phyloP scores from a whole-genome alignment of 2,113 vertebrate genomes.

The Serinus canaria region DNA sequence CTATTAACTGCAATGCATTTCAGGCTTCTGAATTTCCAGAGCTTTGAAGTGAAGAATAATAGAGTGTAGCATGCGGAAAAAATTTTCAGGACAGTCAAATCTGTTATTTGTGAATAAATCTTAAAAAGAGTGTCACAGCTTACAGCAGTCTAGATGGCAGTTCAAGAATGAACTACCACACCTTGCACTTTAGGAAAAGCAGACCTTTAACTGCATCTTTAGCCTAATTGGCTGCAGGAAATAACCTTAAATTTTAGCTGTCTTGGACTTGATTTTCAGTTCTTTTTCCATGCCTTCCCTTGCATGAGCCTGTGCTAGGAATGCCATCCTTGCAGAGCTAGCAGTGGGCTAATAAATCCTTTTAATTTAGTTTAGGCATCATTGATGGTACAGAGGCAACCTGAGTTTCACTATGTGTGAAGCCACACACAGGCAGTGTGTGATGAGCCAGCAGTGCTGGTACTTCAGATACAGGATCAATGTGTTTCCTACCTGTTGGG shows the following conservation, averaged over 20 bases:
- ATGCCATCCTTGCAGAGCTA: neutral
- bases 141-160: neutral
- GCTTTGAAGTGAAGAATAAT: slow-evolving; percentile 1
- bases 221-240: neutral
- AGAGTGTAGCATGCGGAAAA: neutral
- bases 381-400: neutral
- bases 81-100: neutral
- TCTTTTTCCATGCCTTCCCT: neutral
- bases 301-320: neutral
- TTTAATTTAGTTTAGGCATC: neutral
- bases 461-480: neutral
- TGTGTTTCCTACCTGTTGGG: neutral
- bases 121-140: neutral
- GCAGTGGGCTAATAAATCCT: neutral
- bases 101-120: neutral
- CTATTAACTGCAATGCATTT: neutral
- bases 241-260: neutral
- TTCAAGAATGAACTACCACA: neutral
- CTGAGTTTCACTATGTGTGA: neutral
- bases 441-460: neutral
- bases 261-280: neutral
- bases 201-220: neutral
- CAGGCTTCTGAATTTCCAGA: neutral
- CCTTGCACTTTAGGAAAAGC: neutral
- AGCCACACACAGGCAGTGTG: neutral